Base-by-base conservation (phyloP, 2,888 invertebrate species). In the Zhengitettix transpicula region DNA sequence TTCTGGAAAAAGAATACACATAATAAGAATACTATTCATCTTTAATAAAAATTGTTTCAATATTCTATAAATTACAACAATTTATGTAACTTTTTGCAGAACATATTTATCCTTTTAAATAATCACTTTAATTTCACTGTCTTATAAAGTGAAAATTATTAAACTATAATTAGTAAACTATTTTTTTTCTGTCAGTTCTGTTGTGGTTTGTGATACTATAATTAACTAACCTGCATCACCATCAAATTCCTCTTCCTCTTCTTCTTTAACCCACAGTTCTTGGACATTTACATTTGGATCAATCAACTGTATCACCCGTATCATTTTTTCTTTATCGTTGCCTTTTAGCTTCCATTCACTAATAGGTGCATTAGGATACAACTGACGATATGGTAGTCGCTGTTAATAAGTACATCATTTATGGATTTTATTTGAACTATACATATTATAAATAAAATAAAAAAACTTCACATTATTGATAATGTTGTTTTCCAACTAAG, bases 351-450 rank as follows among this genome's bases (percentile, higher is more conserved):
- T 75, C 75, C 77, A 82, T 67, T 83, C 80, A 9, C 68, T 68
- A 44, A 71, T 68, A 8, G 70, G 64, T 1, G 82, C 80, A 65
- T 81, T 71, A 15, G 84, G 83, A 71, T 80, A 80, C 12, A 82
- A 66, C 9, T 75, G 73, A 65, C 80, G 73, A 65, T 80, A 82
- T 0, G 78, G 75, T 40, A 79, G 68, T 65, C 70, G 67, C 75
- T 77, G 64, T 16, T 69, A 67, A 60, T 15, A 58, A 60, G 61
- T 60, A 28, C 2, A 28, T 28, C 28, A 28, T 28, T 28, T 28
- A 58, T 17, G 14, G 55, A 42, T 44, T 52, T 60, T 64, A 41
- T n/a, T 10, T 44, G 10, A 15, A 60, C 52, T 9, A 56, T 41
- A 56, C 12, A 52, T 42, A 55, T 59, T 44, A 16, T 47, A 52